Percentiles rank a stretch among this genome's conserved stretches.
phyloP scores from a whole-genome alignment of 2,888 invertebrate genomes.

The Sinopyrophorus schimmeli region DNA sequence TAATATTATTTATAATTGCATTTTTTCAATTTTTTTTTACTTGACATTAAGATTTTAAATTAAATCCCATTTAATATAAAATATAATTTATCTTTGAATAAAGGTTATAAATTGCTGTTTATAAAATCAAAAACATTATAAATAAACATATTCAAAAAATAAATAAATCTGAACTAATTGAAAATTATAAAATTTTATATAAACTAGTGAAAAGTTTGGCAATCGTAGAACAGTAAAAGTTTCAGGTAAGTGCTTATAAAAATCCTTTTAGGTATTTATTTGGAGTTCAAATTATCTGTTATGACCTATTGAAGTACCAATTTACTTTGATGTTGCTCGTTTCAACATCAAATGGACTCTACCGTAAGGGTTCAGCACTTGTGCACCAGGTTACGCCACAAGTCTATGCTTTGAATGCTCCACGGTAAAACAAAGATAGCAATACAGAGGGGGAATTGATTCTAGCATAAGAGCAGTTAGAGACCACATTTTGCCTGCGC shows the following conservation, averaged over 20 bases:
- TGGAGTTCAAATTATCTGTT: constrained; percentile 46
- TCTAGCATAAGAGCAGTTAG: constrained; percentile 46
- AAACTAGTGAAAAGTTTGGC: too few species aligned
- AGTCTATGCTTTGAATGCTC: constrained; percentile 37
- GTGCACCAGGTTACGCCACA: constrained; percentile 58
- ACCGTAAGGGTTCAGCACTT: constrained; percentile 54
- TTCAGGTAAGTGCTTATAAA: constrained; percentile 23
- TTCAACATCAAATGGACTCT: constrained; percentile 60
- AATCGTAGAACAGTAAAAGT: constrained; percentile 14
- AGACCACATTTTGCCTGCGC: constrained; percentile 54
- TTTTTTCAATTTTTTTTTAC: too few species aligned
- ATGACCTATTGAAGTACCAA: constrained; percentile 50
- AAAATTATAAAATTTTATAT: too few species aligned
- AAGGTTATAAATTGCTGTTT: too few species aligned
- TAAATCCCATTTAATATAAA: too few species aligned
- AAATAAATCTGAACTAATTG: too few species aligned
- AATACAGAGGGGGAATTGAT: constrained; percentile 44
- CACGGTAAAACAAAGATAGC: constrained; percentile 42
- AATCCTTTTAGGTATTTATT: constrained; percentile 40
- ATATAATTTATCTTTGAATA: too few species aligned
- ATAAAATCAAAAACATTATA: too few species aligned
- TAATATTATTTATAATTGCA: too few species aligned
- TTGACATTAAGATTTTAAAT: too few species aligned
- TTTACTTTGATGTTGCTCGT: constrained; percentile 60
- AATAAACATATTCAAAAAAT: too few species aligned